Conservation (phyloP, 2,113 vertebrate species). For the Nothoprocta pentlandii region DNA sequence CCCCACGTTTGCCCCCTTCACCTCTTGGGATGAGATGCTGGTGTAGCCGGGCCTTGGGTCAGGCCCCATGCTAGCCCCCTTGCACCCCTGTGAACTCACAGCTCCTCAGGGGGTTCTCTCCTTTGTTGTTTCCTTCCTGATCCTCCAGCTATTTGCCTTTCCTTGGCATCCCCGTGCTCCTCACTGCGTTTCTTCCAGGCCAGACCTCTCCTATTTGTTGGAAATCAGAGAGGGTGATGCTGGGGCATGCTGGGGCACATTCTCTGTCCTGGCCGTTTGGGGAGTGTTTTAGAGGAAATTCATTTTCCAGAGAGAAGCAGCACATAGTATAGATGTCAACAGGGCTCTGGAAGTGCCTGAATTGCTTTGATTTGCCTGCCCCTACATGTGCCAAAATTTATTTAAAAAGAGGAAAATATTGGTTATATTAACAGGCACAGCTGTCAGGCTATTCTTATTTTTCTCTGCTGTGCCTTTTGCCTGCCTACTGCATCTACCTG, state of each 20-base stretch:
- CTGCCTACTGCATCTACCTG: conserved; percentile 38
- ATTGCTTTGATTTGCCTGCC: conserved; percentile 59
- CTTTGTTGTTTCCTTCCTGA: neutral
- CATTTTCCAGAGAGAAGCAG: neutral
- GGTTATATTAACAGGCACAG: conserved; percentile 58
- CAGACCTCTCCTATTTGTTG: neutral
- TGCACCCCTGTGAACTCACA: rapidly evolving
- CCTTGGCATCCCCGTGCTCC: neutral
- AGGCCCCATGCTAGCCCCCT: neutral
- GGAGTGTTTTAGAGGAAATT: conserved; percentile 48
- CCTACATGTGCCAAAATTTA: conserved; percentile 29
- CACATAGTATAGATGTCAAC: conserved; percentile 42
- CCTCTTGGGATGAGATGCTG: neutral
- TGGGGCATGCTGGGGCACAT: neutral
- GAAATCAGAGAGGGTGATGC: conserved; percentile 2
- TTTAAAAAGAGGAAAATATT: conserved; percentile 46
- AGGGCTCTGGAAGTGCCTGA: conserved; percentile 45
- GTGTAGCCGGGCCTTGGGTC: neutral
- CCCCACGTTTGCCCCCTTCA: rapidly evolving
- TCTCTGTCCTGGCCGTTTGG: conserved; percentile 1
- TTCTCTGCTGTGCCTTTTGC: conserved; percentile 38
- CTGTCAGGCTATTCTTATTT: conserved; percentile 16
- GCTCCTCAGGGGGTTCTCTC: neutral
- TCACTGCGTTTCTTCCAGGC: neutral
- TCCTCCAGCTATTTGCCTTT: neutral